Evolutionary conservation across 2,113 vertebrate genomes (phyloP), one percentile per base, ranked within the genome.

Genomic region (Propithecus coquereli): DNA sequence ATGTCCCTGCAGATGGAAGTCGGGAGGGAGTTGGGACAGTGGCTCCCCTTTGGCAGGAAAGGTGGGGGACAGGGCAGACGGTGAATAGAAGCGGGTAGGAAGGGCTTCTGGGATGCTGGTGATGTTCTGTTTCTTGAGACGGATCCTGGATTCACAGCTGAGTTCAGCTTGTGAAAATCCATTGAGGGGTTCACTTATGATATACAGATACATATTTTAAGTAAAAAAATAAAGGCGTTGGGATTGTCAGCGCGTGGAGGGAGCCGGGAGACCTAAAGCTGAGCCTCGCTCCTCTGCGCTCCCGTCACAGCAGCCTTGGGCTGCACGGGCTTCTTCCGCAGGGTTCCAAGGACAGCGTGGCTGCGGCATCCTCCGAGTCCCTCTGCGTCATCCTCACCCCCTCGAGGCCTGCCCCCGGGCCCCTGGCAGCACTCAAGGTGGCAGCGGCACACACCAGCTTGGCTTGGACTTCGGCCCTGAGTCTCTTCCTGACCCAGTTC

Each of bases 131-230:
- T 82, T 68, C 82, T 50, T 87, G 32, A 50, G 66, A n/a, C 30
- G 12, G 10, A 76, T 37, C 52, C 73, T 79, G 70, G 68, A 45
- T 20, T 94, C 61, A 73, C 32, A 52, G 34, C 0, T 71, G 68
- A 87, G 57, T 66, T 81, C 3, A 37, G 47, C 80, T 74, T 87
- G 85, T 20, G 45, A 81, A 66, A 96, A 87, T 37, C 63, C 34
- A 52, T 10, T 50, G 68, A 81, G 10, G 25, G 20, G 61, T 50
- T 37, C 0, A 14, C 63, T 77, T 92, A 32, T 7, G 17, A 25
- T 20, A 23, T 37, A 34, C 17, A 6, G 65, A 57, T n/a, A 47
- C n/a, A 43, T 32, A 59, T 17, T 18, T 87, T 34, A 82, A 54
- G 43, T 27, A 2, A 27, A 66, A 80, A 5, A 65, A 30, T 52